Percentiles rank a stretch among this genome's conserved stretches.
Conservation (phyloP, 2,888 invertebrate species). For the Caenorhabditis angaria region DNA sequence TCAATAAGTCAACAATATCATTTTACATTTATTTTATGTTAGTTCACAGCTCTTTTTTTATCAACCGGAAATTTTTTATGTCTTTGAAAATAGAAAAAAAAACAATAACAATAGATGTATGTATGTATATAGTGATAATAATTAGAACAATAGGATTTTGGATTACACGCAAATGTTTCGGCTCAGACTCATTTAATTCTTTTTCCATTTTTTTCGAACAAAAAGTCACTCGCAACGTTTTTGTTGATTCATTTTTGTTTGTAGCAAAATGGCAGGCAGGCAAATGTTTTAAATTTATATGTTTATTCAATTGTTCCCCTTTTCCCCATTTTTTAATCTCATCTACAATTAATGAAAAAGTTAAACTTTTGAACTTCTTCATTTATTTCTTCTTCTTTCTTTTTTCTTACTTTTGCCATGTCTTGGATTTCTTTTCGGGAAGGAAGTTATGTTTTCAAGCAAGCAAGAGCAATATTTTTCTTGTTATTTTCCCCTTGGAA, state of each 20-base stretch:
- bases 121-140: not conserved
- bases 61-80: too few species aligned
- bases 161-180: not conserved
- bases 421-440: not conserved
- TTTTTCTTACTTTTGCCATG: too few species aligned
- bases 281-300: not conserved
- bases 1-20: slow-evolving; percentile 1
- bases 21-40: not conserved
- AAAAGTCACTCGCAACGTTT: too few species aligned
- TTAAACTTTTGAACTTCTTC: slow-evolving; percentile 1
- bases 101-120: not conserved
- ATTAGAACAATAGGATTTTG: not conserved
- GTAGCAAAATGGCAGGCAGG: not conserved
- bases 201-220: not conserved
- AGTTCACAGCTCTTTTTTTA: too few species aligned
- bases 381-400: too few species aligned
- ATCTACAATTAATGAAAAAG: not conserved
- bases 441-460: too few species aligned
- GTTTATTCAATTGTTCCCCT: slow-evolving; percentile 1
- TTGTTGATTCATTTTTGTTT: not conserved
- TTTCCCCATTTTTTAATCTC: not conserved
- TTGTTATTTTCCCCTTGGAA: slow-evolving; percentile 2
- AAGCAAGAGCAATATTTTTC: too few species aligned
- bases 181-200: not conserved
- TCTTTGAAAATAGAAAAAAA: not conserved